phyloP scores from a whole-genome alignment of 1,140 invertebrate species.

The Atta colombica region DNA sequence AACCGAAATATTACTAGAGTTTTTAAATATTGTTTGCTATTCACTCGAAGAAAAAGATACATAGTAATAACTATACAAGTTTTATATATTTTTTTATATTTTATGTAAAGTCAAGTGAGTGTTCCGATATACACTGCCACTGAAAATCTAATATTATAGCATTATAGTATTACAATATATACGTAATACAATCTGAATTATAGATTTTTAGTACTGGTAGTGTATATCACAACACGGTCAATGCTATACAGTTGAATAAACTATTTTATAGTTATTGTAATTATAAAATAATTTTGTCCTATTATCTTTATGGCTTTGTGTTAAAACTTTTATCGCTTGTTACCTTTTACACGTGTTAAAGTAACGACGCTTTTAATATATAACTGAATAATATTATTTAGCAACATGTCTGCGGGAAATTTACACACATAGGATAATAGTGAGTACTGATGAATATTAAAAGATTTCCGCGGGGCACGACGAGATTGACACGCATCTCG shows the following conservation, averaged over 20 bases:
- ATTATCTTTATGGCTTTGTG: constrained; percentile 25
- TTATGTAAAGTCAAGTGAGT: no score
- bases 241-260: no score
- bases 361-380: constrained; percentile 45
- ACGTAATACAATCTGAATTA: no score
- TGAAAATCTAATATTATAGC: no score
- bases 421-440: neutral
- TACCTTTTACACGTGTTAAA: neutral
- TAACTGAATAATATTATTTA: constrained; percentile 14
- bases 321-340: constrained; percentile 26
- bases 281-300: neutral
- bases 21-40: neutral
- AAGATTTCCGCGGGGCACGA: neutral
- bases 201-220: no score
- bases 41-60: no score
- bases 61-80: no score
- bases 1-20: neutral
- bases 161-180: no score
- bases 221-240: no score
- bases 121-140: no score
- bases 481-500: constrained; percentile 7
- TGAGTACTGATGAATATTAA: constrained; percentile 46
- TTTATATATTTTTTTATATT: no score
- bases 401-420: neutral
- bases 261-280: no score